Base-by-base conservation (phyloP, 2,888 invertebrate genomes). In the Eupithecia subfuscata region DNA sequence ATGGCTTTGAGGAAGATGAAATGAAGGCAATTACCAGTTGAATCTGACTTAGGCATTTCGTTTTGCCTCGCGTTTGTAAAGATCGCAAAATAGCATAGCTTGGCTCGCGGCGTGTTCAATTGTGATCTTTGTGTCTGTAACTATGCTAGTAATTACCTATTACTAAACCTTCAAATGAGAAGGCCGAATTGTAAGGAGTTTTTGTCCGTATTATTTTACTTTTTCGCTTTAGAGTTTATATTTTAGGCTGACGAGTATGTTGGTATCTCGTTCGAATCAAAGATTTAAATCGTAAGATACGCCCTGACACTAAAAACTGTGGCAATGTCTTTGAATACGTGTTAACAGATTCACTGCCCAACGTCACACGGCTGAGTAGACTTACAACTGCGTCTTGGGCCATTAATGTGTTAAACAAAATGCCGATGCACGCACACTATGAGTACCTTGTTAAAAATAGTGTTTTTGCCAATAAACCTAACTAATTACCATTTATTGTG, bases 1-100 rank as follows among this genome's bases (percentile, higher is more conserved):
- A 43, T 69, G 60, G n/a, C 67, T 72, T 74, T 72, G 70, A 72
- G 22, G 70, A 69, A 71, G 69, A 71, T 74, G 64, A 74, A 76
- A 76, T 65, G 75, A 37, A 77, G 37, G 77, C 73, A 77, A 77
- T 77, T 77, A 77, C 18, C n/a, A 48, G 34, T 64, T 69, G 40
- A 68, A 65, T 74, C 69, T 71, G 63, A 71, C 68, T 68, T 68
- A 68, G 68, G 68, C 25, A 68, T 68, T 71, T 52, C 60, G 68
- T 67, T 68, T 74, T 52, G n/a, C 12, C 43, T 56, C 16, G 40
- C n/a, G 16, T 71, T 67, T 70, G 70, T 67, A 43, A 67, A 69
- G 63, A 43, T 70, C 25, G 63, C 56, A 22, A 68, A n/a, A 18
- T 34, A n/a, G 34, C 37, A 18, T 9, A 34, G 6, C 67, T 67